Conservation (phyloP, 2,113 vertebrate species). For the Bufo gargarizans region DNA sequence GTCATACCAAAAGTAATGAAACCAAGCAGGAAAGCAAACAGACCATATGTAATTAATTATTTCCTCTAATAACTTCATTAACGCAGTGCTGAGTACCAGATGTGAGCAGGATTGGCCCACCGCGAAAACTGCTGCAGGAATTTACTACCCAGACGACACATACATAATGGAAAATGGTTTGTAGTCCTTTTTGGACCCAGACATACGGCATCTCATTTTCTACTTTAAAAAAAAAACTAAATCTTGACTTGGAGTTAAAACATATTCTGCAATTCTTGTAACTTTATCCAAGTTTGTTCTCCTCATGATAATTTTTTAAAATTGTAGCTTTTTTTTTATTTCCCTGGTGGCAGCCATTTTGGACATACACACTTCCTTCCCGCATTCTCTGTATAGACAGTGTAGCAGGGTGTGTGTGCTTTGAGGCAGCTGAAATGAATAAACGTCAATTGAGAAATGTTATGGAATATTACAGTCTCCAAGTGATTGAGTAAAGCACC, state of each 20-base stretch:
- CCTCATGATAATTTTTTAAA: too few relatives aligned
- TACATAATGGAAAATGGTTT: background rate
- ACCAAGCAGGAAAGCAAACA: background rate
- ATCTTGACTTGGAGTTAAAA: background rate
- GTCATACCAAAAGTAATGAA: conserved; percentile 13
- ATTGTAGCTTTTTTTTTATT: too few relatives aligned
- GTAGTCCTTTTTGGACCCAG: background rate
- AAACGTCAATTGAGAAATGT: too few relatives aligned
- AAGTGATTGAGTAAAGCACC: too few relatives aligned
- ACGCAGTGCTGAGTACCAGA: background rate
- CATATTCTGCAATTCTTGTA: background rate
- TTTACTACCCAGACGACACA: conserved; percentile 12
- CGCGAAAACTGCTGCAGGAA: background rate
- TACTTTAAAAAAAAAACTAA: too few relatives aligned
- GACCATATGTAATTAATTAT: conserved; percentile 9
- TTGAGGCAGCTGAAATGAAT: too few relatives aligned
- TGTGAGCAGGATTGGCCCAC: background rate
- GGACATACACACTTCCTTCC: too few relatives aligned
- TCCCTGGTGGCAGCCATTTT: too few relatives aligned
- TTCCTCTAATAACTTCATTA: conserved; percentile 20
- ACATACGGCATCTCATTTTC: background rate
- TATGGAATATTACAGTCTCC: too few relatives aligned
- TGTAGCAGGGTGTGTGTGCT: too few relatives aligned
- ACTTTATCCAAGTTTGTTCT: background rate
- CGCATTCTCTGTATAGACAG: too few relatives aligned